A percentile compares a stretch with the other conserved stretches of the same genome.
Conservation (phyloP, 2,113 vertebrate species). For the Pionites leucogaster region DNA sequence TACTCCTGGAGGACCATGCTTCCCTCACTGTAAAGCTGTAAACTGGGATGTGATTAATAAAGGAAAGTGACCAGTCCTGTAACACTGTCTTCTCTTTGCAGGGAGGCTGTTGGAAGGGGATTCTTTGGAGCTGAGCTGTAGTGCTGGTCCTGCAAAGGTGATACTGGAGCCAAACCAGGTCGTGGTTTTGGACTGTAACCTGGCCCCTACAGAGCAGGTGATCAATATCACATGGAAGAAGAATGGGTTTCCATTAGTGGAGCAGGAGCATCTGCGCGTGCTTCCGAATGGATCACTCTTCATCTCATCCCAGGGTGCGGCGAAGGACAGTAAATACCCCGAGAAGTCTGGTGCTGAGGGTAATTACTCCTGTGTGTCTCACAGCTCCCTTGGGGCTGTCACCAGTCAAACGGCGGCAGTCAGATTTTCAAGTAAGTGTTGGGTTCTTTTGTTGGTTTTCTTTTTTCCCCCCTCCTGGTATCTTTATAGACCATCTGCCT, state of each 20-base stretch:
- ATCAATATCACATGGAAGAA: constrained; percentile 87
- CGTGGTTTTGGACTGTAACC: constrained; percentile 85
- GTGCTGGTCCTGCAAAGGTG: constrained; percentile 83
- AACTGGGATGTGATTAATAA: not conserved
- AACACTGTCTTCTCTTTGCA: constrained; percentile 54
- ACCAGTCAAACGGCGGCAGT: constrained; percentile 86
- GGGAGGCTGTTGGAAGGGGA: constrained; percentile 73
- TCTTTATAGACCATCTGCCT: not conserved
- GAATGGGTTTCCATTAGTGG: constrained; percentile 78
- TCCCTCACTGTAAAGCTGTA: not conserved
- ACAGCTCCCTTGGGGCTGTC: constrained; percentile 82
- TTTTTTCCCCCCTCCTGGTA: not conserved
- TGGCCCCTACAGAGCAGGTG: constrained; percentile 75
- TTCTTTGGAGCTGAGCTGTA: constrained; percentile 90
- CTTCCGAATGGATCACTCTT: constrained; percentile 87
- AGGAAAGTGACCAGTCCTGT: not conserved
- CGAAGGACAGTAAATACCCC: constrained; percentile 38
- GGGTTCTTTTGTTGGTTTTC: not conserved
- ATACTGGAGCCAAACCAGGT: constrained; percentile 81
- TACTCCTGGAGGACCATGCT: not conserved
- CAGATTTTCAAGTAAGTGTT: constrained; percentile 86
- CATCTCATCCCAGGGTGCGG: constrained; percentile 61
- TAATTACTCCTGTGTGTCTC: constrained; percentile 87
- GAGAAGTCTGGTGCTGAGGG: constrained; percentile 74
- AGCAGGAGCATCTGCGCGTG: constrained; percentile 71